A percentile compares a stretch with the other conserved stretches of the same genome.
Evolutionary conservation across 1,140 invertebrate genomes (phyloP).

Genomic region (Megalopta genalis): DNA sequence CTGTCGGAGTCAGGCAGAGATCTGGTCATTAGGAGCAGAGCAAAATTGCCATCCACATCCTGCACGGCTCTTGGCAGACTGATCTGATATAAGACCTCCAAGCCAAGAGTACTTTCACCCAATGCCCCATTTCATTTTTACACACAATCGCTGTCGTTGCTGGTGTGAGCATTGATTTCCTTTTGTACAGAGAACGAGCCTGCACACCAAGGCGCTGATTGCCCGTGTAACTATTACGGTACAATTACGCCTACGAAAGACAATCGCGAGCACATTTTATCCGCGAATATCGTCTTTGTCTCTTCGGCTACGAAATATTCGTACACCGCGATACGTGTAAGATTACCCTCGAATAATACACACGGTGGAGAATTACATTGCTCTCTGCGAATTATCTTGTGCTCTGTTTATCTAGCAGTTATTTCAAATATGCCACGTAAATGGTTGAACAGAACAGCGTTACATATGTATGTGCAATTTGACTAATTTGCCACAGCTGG

Average conservation of each 20-base stretch:
- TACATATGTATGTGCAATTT: background rate
- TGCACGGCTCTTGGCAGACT: constrained; percentile 63
- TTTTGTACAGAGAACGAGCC: constrained; percentile 28
- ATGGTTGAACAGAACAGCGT: background rate
- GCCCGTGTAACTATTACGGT: constrained; percentile 37
- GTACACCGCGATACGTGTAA: background rate
- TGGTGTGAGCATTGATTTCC: constrained; percentile 49
- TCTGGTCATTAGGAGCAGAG: constrained; percentile 42
- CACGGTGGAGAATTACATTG: too few species aligned
- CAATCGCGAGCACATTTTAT: constrained; percentile 22
- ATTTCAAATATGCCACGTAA: background rate
- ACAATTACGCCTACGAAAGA: constrained; percentile 35
- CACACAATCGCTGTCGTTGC: constrained; percentile 57
- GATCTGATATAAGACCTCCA: constrained; percentile 71
- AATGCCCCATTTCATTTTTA: constrained; percentile 81
- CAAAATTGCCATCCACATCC: constrained; percentile 55
- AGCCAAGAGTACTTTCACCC: constrained; percentile 78
- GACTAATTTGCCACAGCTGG: too few species aligned
- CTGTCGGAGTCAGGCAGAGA: constrained; percentile 8
- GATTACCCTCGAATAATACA: background rate
- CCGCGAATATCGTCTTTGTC: constrained; percentile 22
- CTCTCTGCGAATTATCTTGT: too few species aligned
- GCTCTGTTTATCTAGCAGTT: too few species aligned
- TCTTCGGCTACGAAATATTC: constrained; percentile 5
- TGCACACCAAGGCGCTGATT: background rate